phyloP scores from a whole-genome alignment of 2,797 vertebrate species.

The Clangula hyemalis region DNA sequence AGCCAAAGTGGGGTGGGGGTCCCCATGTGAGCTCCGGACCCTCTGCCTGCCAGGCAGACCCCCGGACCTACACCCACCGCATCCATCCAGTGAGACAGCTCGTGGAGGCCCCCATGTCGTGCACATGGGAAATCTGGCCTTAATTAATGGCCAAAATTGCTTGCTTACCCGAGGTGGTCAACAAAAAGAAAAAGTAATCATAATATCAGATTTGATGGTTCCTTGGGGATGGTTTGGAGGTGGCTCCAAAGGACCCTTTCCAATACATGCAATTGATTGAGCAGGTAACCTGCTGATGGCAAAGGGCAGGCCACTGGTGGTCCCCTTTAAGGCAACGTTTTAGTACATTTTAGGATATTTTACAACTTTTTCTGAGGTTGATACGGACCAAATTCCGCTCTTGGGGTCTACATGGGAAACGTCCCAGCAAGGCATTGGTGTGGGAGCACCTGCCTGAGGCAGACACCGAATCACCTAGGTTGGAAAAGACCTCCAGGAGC shows the following conservation, averaged over 20 bases:
- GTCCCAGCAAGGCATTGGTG: not conserved
- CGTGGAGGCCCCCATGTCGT: accelerated
- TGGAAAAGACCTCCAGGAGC: too few relatives aligned
- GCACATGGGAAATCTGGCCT: not conserved
- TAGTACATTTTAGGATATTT: not conserved
- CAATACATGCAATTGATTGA: accelerated
- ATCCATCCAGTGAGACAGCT: not conserved
- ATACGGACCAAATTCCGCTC: accelerated
- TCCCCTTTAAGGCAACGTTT: accelerated
- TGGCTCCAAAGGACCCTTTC: not conserved
- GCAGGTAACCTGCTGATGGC: not conserved
- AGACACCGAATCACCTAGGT: too few relatives aligned
- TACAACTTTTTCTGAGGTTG: not conserved
- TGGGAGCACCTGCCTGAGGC: not conserved
- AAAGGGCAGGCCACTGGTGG: accelerated
- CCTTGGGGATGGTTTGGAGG: not conserved
- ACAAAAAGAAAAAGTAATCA: not conserved
- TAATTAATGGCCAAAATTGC: accelerated
- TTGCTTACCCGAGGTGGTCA: not conserved
- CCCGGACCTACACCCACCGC: not conserved
- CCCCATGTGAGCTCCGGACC: accelerated
- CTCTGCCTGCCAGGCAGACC: not conserved
- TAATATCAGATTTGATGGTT: accelerated
- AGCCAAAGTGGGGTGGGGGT: not conserved
- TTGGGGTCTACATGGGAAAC: not conserved